Base-by-base conservation (phyloP, 2,797 vertebrate genomes). In the Coregonus sp. region DNA sequence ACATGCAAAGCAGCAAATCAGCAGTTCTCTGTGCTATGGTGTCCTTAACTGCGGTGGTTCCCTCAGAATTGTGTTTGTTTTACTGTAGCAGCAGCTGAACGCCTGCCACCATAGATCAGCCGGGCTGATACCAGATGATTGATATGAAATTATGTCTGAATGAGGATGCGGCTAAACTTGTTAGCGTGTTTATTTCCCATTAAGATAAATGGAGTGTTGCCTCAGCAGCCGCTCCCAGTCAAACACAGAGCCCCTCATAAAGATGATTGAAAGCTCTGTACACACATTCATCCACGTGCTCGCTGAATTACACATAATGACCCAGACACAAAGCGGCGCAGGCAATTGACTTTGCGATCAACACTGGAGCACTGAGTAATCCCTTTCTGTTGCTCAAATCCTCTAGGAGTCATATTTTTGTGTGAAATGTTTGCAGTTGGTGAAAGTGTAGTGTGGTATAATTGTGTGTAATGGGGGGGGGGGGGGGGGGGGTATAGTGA, bases 261-360 rank as follows among this genome's bases (percentile, higher is more conserved):
- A 82, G 77, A 78, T 82, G 83, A 88, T 79, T 84, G 85, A 88
- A 84, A 85, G 83, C 84, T 76, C 73, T 75, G 76, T 78, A 80
- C 82, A 84, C 82, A 81, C 82, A 80, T 85, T 79, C 73, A 31
- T 83, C 73, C 67, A 77, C 73, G 75, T 75, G 74, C 67, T 76
- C 3, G 20, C 74, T 76, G 84, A 85, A 88, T 84, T 79, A 82
- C 81, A 74, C 78, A 82, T 84, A 82, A 88, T 84, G 79, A 82
- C 83, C 78, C 33, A 29, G 7, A 50, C 70, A 80, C 70, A 59
- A 67, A 72, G 52, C 63, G 31, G 63, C 52, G 75, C 73, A 31
- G 78, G 70, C 7, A 50, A 71, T 52, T 66, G 69, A 73, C 70
- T 54, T 25, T 3, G 29, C 11, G 29, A 73, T 73, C 40, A 52